These are phyloP conservation scores for Platyrinchus mystaceus DNA, from an alignment of 2,797 vertebrate species.

Conservation along the genomic window DNA sequence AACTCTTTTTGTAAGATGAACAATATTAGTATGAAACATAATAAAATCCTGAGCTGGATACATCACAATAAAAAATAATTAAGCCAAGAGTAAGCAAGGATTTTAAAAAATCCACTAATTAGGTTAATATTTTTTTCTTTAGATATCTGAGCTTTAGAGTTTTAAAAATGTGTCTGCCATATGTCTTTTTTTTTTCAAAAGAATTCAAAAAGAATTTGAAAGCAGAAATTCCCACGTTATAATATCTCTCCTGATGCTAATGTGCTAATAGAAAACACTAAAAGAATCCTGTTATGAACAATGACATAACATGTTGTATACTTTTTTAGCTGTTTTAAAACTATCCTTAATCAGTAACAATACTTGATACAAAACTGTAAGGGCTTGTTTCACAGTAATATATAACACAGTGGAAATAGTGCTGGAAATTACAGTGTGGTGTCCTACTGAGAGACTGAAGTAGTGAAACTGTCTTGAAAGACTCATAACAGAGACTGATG, in stretches of 20 bases:
- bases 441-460: neutral
- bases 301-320: neutral
- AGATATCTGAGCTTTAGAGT: neutral
- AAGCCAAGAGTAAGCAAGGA: neutral
- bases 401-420: neutral
- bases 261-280: neutral
- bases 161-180: slow-evolving; percentile 16
- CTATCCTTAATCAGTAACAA: neutral
- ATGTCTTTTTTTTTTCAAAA: neutral
- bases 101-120: neutral
- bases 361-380: neutral
- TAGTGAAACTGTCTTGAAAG: slow-evolving; percentile 17
- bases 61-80: neutral
- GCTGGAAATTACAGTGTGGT: neutral
- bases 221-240: neutral
- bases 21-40: neutral
- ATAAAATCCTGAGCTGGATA: neutral
- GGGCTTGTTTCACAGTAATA: neutral
- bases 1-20: neutral
- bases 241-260: neutral
- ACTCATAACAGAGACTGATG: neutral
- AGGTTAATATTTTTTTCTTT: neutral
- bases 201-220: neutral
- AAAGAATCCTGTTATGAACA: neutral
- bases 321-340: neutral